Percentiles rank a stretch among this genome's conserved stretches.
Conservation (phyloP, 2,888 invertebrate species). For the Halocaridina rubra region DNA sequence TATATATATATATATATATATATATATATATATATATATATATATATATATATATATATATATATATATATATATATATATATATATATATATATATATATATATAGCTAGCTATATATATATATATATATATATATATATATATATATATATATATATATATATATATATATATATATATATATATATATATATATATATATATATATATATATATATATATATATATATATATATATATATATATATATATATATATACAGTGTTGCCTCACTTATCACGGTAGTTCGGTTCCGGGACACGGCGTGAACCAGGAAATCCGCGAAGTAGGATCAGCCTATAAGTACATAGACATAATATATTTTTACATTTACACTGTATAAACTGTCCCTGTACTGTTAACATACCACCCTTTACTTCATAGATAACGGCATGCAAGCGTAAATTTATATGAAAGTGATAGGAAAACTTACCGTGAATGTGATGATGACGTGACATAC, state of each 20-base stretch:
- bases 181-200: background rate
- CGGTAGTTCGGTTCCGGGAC: too few relatives aligned
- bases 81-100: background rate
- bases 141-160: background rate
- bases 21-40: conserved; percentile 10
- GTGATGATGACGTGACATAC: too few relatives aligned
- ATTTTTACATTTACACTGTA: too few relatives aligned
- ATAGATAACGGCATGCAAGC: too few relatives aligned
- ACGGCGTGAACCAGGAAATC: too few relatives aligned
- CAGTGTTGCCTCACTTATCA: background rate
- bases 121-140: background rate
- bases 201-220: background rate
- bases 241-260: background rate
- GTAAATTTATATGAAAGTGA: too few relatives aligned
- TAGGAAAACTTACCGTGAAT: too few relatives aligned
- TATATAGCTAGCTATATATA: background rate
- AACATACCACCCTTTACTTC: too few relatives aligned
- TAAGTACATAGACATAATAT: too few relatives aligned
- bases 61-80: background rate
- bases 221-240: background rate
- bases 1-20: conserved; percentile 16
- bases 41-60: background rate
- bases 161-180: background rate
- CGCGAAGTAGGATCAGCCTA: too few relatives aligned
- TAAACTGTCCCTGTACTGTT: too few relatives aligned